Evolutionary conservation across 2,113 vertebrate species (phyloP), one percentile per base, ranked within the genome.

Genomic region (Oryzias melastigma): DNA sequence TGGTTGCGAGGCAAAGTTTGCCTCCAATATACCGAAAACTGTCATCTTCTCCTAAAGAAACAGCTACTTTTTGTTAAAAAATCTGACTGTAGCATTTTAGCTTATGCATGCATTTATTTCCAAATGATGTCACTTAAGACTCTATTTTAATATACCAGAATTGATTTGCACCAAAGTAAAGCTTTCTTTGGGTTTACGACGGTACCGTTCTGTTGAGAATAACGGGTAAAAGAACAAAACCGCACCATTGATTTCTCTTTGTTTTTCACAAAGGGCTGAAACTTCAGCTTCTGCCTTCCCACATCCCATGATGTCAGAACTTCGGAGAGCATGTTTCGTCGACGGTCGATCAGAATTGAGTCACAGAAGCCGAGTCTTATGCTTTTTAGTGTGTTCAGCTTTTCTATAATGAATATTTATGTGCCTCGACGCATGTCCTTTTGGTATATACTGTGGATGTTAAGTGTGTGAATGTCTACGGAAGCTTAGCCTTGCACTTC

Each of bases 351-450:
- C 65, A 54, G 65, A 81, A 76, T 81, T 57, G 68, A 82, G 55
- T 77, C 63, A 58, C 71, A 71, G 61, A 71, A 58, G 61, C 55
- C 15, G 54, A 47, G 60, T 80, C 73, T 73, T 82, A 58, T 70
- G 65, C 76, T 87, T 87, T 86, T 71, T 67, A 58, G 75, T 48
- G 60, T 73, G 46, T 18, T 56, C 74, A 79, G 62, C 65, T 82
- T 83, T 62, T 77, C 73, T 86, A 78, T 62, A 56, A 75, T 84
- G 65, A 72, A 78, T 77, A 64, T 87, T 77, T 85, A 62, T 78
- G 85, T 90, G 83, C 78, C 69, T 88, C 85, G 73, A 74, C 53
- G 87, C 87, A 89, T 92, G 83, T 89, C 73, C 81, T 75, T 46
- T 77, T 72, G 41, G 68, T 83, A 81, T 77, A 71, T 78, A 80